Percentiles rank a stretch among this genome's conserved stretches.
phyloP scores from a whole-genome alignment of 2,113 vertebrate species.

The Phalacrocorax brasilianus region DNA sequence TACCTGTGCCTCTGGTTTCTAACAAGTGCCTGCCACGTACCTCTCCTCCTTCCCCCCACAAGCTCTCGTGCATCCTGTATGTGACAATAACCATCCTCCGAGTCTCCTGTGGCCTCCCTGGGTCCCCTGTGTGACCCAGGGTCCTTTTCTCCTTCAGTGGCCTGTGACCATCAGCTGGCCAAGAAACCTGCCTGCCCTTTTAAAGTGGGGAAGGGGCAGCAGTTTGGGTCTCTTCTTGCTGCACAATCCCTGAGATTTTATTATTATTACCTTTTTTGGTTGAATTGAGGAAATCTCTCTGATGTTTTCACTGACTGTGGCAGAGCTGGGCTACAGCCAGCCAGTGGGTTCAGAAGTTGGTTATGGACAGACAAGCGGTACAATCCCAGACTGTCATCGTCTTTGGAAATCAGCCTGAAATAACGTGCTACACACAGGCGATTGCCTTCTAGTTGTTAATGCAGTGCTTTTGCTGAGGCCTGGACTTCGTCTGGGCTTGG shows the following conservation, averaged over 20 bases:
- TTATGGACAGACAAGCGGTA: not conserved
- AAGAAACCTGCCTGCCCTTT: not conserved
- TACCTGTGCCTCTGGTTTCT: no score
- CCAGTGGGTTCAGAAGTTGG: not conserved
- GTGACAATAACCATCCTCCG: not conserved
- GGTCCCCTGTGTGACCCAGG: no score
- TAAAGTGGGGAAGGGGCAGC: not conserved
- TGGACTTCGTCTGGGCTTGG: accelerated
- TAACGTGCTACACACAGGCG: accelerated
- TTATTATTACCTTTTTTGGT: not conserved
- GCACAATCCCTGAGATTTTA: no score
- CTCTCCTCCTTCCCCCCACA: no score
- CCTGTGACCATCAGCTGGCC: not conserved
- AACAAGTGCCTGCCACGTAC: no score
- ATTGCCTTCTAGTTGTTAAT: not conserved
- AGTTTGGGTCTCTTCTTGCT: not conserved
- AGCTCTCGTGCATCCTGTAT: accelerated
- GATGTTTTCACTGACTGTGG: accelerated
- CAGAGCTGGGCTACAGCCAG: not conserved
- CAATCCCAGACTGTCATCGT: accelerated
- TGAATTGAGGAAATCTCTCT: not conserved
- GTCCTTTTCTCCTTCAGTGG: no score
- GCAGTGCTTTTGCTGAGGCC: not conserved
- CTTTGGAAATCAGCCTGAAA: not conserved
- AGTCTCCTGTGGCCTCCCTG: not conserved